Evolutionary conservation across 2,113 vertebrate genomes (phyloP).

Genomic region (Ptyas mucosa): DNA sequence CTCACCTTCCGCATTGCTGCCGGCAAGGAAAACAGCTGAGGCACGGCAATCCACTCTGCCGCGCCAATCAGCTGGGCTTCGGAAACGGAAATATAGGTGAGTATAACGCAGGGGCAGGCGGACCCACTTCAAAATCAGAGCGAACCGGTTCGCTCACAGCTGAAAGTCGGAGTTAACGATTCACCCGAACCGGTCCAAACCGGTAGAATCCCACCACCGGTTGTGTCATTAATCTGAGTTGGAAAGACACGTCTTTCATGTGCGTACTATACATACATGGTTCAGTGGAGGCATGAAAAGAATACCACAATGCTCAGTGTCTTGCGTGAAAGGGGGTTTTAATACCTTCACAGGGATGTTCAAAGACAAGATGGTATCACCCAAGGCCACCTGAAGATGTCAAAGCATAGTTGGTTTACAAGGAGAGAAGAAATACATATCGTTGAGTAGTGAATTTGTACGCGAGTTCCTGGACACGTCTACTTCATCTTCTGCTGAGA

Average conservation of each 20-base stretch:
- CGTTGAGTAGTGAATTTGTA: too few species aligned
- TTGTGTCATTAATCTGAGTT: not conserved
- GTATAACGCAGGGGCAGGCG: too few species aligned
- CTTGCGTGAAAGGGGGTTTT: not conserved
- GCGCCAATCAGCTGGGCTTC: too few species aligned
- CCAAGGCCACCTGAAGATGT: not conserved
- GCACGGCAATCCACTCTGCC: too few species aligned
- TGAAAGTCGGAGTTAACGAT: too few species aligned
- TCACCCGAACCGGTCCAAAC: too few species aligned
- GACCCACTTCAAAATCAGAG: too few species aligned
- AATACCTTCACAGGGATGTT: not conserved
- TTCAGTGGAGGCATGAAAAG: not conserved
- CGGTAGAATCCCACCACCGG: too few species aligned
- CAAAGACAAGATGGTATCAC: not conserved
- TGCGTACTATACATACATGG: not conserved
- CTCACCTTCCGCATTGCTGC: too few species aligned
- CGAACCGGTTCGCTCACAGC: too few species aligned
- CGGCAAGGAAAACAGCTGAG: too few species aligned
- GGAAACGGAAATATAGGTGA: too few species aligned
- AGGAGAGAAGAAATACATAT: not conserved
- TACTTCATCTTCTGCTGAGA: slow-evolving; percentile 7
- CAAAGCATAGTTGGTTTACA: not conserved
- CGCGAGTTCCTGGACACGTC: not conserved
- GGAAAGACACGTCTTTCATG: not conserved
- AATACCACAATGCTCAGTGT: not conserved